Conservation (phyloP, 1,140 invertebrate species). For the Telenomus remus region DNA sequence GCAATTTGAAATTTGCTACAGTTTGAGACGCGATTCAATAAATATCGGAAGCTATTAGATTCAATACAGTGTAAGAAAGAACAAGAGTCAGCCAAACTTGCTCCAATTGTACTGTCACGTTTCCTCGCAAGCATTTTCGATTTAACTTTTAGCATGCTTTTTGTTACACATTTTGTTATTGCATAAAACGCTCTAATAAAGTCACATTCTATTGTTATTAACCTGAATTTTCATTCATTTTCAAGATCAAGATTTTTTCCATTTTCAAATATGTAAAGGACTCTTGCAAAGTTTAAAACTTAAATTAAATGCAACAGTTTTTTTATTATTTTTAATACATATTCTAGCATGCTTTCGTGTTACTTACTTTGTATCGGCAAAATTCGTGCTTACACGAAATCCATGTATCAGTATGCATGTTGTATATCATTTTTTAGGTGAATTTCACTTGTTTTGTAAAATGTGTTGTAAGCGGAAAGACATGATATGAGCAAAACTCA, state of each 20-base stretch:
- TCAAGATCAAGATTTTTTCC: too few relatives aligned
- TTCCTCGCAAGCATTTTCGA: background rate
- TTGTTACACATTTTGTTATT: background rate
- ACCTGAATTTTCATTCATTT: background rate
- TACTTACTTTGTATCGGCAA: too few relatives aligned
- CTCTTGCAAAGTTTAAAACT: too few relatives aligned
- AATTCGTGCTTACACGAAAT: too few relatives aligned
- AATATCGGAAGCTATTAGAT: conserved; percentile 33
- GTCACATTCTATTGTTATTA: background rate
- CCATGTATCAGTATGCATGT: too few relatives aligned
- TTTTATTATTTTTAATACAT: too few relatives aligned
- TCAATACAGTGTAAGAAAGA: conserved; percentile 18
- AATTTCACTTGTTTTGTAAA: conserved; percentile 11
- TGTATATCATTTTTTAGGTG: too few relatives aligned
- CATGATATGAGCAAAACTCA: conserved; percentile 32
- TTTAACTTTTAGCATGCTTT: conserved; percentile 6
- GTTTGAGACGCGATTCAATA: conserved; percentile 32
- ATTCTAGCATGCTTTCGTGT: too few relatives aligned
- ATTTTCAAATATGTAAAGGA: too few relatives aligned
- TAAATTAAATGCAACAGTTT: too few relatives aligned
- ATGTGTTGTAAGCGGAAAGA: conserved; percentile 32
- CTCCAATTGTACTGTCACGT: conserved; percentile 5
- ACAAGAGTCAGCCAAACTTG: conserved; percentile 22
- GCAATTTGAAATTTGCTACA: conserved; percentile 25
- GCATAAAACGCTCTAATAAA: background rate